These are phyloP conservation scores for Thermophis baileyi DNA, from an alignment of 2,113 vertebrate genomes.

Conservation along the genomic window DNA sequence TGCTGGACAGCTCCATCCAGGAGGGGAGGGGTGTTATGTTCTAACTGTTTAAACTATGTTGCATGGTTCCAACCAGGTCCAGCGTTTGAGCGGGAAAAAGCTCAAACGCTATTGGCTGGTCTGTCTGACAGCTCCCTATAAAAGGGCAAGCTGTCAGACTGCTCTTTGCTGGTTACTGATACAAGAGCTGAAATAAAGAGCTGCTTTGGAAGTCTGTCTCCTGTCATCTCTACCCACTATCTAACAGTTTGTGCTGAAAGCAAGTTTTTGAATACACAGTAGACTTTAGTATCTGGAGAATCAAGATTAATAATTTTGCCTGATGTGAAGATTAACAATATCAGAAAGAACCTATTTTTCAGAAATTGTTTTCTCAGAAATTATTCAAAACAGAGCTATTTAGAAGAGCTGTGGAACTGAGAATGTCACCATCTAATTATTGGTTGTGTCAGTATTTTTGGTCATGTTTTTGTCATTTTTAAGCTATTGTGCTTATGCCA, in stretches of 20 bases:
- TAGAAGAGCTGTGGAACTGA: not conserved
- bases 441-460: not conserved
- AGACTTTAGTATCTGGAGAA: not conserved
- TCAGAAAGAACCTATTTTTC: not conserved
- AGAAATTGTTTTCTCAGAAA: not conserved
- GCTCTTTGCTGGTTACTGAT: no score
- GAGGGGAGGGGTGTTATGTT: no score
- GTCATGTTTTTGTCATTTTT: not conserved
- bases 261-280: not conserved
- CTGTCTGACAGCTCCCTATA: no score
- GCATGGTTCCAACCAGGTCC: no score
- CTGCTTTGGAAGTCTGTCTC: no score
- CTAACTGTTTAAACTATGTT: no score
- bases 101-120: no score
- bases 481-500: not conserved
- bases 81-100: no score
- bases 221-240: no score
- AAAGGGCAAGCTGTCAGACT: no score
- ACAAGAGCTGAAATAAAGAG: no score
- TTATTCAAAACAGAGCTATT: not conserved
- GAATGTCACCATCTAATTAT: not conserved
- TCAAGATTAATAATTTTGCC: not conserved
- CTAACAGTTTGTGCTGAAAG: not conserved
- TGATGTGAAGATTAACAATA: not conserved
- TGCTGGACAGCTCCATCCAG: no score